Base-by-base conservation (phyloP, 1,140 invertebrate genomes). In the Pseudomyrmex cubaensis region DNA sequence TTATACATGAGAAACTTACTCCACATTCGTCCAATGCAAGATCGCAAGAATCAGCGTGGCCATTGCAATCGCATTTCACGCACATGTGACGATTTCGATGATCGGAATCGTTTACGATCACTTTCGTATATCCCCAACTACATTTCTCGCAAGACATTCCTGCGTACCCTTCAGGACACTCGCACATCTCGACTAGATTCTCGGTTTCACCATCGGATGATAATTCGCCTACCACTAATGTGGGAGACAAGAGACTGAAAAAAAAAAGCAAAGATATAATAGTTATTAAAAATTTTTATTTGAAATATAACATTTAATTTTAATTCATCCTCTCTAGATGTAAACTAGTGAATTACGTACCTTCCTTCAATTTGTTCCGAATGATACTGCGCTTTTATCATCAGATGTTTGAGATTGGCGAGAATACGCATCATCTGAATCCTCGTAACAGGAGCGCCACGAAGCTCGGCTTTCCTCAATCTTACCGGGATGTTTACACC, bases 361-460 rank as follows among this genome's bases (percentile, higher is more conserved):
- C 95, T 96, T 56, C 97, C 97, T 94, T 99, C 98, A 80, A 98
- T 97, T 94, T 99, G 99, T 92, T 99, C 98, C 0, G 97, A 98
- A 92, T 99, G 98, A 93, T 97, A 99, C 74, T 98, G 98, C 0
- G 98, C 98, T 73, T 98, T 95, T 35, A 99, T 95, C 88, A 99
- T 95, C 15, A 99, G 90, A 46, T 97, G 94, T 82, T 97, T 96
- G 0, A 99, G 90, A 86, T 98, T 96, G 5, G 96, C 95, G n/a
- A 99, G 93, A 1, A 98, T 96, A 35, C 96, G 96, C 92, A 99
- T 96, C 90, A 99, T 97, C 90, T 99, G 96, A 7, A 94, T 92
- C 82, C 98, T 95, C 1, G 96, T 96, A 3, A 97, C 97, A 8
- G 95, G 88, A 61, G 95, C 95, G 35, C 96, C 95, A 77, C 95